Evolutionary conservation across 2,113 vertebrate species (phyloP).

Genomic region (Macquaria ambigua): DNA sequence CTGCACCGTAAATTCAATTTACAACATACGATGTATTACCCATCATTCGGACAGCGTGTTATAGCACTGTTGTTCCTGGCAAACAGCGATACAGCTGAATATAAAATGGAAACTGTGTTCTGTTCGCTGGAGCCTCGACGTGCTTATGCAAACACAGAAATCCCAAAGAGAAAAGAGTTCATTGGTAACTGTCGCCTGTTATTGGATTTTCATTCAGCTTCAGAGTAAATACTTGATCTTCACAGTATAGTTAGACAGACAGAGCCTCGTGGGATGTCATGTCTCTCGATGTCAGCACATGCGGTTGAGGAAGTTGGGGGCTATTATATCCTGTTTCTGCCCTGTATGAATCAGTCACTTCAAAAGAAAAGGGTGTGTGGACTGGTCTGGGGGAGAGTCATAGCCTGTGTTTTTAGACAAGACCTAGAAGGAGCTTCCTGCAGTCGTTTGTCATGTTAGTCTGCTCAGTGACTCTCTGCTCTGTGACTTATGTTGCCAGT

Average conservation of each 20-base stretch:
- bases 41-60: conserved; percentile 42
- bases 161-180: conserved; percentile 7
- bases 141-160: conserved; percentile 38
- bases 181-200: conserved; percentile 1
- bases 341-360: conserved; percentile 59
- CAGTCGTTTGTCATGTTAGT: conserved; percentile 54
- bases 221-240: conserved; percentile 37
- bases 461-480: conserved; percentile 12
- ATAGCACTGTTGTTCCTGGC: conserved; percentile 53
- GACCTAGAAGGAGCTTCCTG: conserved; percentile 54
- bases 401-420: conserved; percentile 24
- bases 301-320: conserved; percentile 44
- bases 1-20: conserved; percentile 56
- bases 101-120: conserved; percentile 46
- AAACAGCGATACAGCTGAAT: conserved; percentile 4
- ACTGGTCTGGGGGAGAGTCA: conserved; percentile 22
- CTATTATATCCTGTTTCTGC: conserved; percentile 39
- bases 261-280: conserved; percentile 31
- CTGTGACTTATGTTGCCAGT: conserved; percentile 38
- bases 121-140: not conserved
- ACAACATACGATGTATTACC: conserved; percentile 36
- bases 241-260: conserved; percentile 35
- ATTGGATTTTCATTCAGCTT: conserved; percentile 30
- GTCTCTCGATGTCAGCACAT: conserved; percentile 44
- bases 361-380: conserved; percentile 41